Conservation (phyloP, 2,797 vertebrate genomes). For the Bradypodion pumilum region DNA sequence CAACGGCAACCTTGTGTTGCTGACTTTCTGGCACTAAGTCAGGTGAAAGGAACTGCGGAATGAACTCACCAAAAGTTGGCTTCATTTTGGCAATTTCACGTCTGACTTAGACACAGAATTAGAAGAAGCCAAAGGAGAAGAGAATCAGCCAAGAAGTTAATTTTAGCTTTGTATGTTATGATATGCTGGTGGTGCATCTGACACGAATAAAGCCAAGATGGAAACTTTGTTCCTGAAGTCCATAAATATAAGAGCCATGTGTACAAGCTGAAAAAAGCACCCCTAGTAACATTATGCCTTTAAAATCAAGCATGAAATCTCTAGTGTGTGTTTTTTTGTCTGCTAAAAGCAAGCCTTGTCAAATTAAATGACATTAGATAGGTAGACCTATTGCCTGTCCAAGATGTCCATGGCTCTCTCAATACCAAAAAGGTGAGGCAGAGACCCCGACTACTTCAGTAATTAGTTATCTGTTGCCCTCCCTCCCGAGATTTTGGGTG, state of each 20-base stretch:
- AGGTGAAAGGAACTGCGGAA: too few species aligned
- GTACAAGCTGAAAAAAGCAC: background rate
- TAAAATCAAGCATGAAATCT: background rate
- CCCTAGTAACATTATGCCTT: background rate
- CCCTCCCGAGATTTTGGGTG: background rate
- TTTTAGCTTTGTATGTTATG: too few species aligned
- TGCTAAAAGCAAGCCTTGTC: too few species aligned
- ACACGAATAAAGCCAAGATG: too few species aligned
- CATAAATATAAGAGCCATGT: background rate
- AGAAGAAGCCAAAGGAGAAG: too few species aligned
- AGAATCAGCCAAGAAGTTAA: background rate
- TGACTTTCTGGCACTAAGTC: too few species aligned
- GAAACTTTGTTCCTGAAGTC: too few species aligned
- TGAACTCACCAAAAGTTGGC: too few species aligned
- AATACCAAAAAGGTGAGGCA: background rate
- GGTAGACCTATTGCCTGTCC: background rate
- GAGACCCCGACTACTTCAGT: background rate
- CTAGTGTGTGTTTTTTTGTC: background rate
- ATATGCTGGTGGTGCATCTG: too few species aligned
- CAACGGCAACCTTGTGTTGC: too few species aligned
- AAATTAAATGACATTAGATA: background rate
- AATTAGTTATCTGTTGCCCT: background rate
- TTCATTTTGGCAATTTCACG: too few species aligned
- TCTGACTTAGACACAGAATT: too few species aligned
- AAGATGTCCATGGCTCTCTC: background rate